A percentile compares a stretch with the other conserved stretches of the same genome.
Conservation (phyloP, 2,113 vertebrate genomes). For the Corynorhinus townsendii region DNA sequence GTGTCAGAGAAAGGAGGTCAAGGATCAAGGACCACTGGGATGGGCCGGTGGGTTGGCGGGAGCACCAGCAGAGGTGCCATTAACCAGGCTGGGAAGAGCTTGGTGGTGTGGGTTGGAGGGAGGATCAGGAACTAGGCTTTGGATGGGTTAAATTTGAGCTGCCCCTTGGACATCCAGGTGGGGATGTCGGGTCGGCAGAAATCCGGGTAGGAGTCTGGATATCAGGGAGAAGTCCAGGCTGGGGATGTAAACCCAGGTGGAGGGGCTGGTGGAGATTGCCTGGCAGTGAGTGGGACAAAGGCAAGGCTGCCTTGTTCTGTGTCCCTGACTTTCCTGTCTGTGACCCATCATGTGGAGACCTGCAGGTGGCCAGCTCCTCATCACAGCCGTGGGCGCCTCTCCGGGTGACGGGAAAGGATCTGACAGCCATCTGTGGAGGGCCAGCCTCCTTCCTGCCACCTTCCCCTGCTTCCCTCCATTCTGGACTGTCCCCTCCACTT, state of each 20-base stretch:
- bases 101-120: neutral
- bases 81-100: neutral
- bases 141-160: neutral
- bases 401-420: neutral
- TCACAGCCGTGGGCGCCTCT: neutral
- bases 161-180: neutral
- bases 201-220: neutral
- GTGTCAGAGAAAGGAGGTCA: neutral
- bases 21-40: rapidly evolving
- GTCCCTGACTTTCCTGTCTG: neutral
- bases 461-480: neutral
- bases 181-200: neutral
- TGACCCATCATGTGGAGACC: neutral
- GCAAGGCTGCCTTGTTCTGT: neutral
- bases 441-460: neutral
- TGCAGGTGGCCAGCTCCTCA: neutral
- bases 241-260: rapidly evolving
- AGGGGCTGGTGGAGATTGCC: rapidly evolving
- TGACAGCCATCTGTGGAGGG: neutral
- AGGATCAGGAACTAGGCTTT: neutral
- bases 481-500: neutral
- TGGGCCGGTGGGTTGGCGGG: neutral
- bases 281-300: neutral
- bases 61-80: neutral
- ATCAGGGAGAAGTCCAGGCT: neutral